These are phyloP conservation scores for Willisornis vidua DNA, from an alignment of 2,113 vertebrate genomes.

Conservation along the genomic window DNA sequence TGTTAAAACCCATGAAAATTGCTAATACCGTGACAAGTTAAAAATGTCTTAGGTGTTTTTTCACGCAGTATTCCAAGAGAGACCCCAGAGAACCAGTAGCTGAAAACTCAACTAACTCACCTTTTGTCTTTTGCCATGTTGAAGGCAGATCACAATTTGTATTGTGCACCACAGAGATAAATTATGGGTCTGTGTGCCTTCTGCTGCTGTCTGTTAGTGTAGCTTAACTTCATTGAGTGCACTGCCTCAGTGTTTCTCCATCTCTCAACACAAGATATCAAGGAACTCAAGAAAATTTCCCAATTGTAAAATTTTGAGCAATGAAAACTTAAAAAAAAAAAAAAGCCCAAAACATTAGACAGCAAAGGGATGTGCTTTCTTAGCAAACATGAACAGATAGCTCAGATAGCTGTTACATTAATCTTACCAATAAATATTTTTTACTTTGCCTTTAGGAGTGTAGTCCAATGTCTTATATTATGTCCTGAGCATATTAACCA, in stretches of 20 bases:
- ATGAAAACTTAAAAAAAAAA: neutral
- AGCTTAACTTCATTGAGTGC: neutral
- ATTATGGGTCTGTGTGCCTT: neutral
- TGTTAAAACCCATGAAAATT: constrained; percentile 74
- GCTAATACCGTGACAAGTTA: constrained; percentile 62
- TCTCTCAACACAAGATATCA: neutral
- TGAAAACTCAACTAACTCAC: neutral
- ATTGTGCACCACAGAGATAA: constrained; percentile 1
- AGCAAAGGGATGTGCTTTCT: neutral
- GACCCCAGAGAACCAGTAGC: constrained; percentile 31
- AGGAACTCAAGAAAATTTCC: neutral
- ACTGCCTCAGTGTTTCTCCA: neutral
- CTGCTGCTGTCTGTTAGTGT: constrained; percentile 7
- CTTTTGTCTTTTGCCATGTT: constrained; percentile 27
- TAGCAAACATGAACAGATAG: neutral
- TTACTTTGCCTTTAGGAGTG: constrained; percentile 16
- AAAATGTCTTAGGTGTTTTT: constrained; percentile 59
- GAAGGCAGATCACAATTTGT: constrained; percentile 14
- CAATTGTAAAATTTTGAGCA: neutral
- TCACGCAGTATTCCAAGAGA: constrained; percentile 38
- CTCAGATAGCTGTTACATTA: neutral
- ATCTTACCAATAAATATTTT: neutral
- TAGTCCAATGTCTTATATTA: neutral
- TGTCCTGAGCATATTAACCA: neutral
- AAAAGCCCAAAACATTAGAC: neutral